A percentile compares a stretch with the other conserved stretches of the same genome.
Conservation (phyloP, 2,797 vertebrate genomes). For the Helicolenus hilgendorfi region DNA sequence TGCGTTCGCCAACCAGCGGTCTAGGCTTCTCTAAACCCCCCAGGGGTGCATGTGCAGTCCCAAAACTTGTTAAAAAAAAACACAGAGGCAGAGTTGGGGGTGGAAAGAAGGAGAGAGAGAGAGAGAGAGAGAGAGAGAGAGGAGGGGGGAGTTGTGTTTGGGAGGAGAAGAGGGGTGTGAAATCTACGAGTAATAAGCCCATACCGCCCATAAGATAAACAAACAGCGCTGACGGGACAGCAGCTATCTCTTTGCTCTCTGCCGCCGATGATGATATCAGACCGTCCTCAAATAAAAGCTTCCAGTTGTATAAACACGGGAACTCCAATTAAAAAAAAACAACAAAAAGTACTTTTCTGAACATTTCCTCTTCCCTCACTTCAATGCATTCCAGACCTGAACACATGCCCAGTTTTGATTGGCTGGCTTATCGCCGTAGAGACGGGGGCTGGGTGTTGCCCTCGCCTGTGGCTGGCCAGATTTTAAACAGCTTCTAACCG, state of each 20-base stretch:
- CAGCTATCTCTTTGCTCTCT: neutral
- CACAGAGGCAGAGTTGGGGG: neutral
- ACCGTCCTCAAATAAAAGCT: neutral
- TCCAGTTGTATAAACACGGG: slow-evolving; percentile 41
- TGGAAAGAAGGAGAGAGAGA: too few species aligned
- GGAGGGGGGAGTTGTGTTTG: neutral
- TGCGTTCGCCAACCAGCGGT: neutral
- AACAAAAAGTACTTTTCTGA: neutral
- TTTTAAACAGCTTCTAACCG: neutral
- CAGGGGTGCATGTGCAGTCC: neutral
- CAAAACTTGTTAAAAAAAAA: neutral
- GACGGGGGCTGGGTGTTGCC: too few species aligned
- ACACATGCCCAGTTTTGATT: slow-evolving; percentile 11
- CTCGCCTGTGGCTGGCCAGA: neutral
- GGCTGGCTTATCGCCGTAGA: neutral
- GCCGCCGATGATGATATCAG: neutral
- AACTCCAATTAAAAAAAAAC: slow-evolving; percentile 24
- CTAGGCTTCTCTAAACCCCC: slow-evolving; percentile 10
- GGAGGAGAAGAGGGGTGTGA: too few species aligned
- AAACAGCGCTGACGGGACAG: neutral
- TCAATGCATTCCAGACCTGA: slow-evolving; percentile 3
- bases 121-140: too few species aligned
- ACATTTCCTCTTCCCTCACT: neutral
- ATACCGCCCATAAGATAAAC: slow-evolving; percentile 12
- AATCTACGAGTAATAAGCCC: too few species aligned